Evolutionary conservation across 23 tunicate genomes (phyloP).

Genomic region (Trididemnum miniatum): DNA sequence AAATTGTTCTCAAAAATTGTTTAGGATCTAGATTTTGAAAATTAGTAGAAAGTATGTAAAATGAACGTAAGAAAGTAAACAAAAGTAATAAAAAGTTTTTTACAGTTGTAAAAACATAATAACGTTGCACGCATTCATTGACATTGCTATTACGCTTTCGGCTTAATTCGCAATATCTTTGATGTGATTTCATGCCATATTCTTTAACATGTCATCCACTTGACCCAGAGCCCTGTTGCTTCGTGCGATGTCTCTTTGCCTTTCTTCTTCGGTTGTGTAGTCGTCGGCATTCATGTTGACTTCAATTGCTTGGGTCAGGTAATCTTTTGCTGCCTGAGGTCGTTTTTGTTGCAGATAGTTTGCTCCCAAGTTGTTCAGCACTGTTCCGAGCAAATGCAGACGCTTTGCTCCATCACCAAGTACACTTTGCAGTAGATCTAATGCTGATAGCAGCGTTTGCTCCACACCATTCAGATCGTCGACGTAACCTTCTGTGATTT

Average conservation of each 20-base stretch:
- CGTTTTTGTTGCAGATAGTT: background rate
- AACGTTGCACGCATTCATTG: too few relatives aligned
- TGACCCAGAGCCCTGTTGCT: background rate
- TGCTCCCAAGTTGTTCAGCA: slow-evolving; percentile 10
- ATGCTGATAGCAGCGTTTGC: background rate
- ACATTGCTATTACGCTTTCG: too few relatives aligned
- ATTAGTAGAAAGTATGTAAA: too few relatives aligned
- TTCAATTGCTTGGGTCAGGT: slow-evolving; percentile 9
- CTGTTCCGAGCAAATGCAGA: background rate
- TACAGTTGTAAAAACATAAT: too few relatives aligned
- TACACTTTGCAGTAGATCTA: background rate
- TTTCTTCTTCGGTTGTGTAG: slow-evolving; percentile 12
- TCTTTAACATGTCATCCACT: slow-evolving; percentile 3
- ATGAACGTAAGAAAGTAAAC: too few relatives aligned
- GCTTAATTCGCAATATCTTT: too few relatives aligned
- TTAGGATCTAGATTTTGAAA: too few relatives aligned
- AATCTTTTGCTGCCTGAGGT: slow-evolving; percentile 8
- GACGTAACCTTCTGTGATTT: background rate
- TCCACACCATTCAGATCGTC: background rate
- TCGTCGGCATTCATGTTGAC: slow-evolving; percentile 3
- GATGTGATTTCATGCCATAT: too few relatives aligned
- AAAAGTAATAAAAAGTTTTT: too few relatives aligned
- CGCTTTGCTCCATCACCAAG: background rate
- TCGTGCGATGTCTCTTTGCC: background rate
- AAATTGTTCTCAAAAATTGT: too few relatives aligned